A percentile compares a stretch with the other conserved stretches of the same genome.
Conservation (phyloP, 1,140 invertebrate genomes). For the Trichomalopsis sarcophagae region DNA sequence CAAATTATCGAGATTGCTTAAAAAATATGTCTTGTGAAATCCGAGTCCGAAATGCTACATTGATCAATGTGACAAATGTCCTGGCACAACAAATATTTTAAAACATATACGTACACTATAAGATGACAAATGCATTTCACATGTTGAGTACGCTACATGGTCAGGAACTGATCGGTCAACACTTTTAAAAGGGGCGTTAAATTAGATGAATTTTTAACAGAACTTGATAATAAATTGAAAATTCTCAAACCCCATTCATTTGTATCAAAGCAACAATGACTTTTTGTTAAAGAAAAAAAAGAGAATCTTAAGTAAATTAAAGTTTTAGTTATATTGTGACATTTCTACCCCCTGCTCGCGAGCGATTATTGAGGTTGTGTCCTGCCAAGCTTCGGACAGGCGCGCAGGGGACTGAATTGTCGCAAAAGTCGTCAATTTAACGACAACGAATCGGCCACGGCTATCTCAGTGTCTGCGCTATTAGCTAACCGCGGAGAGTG, state of each 20-base stretch:
- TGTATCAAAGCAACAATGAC: constrained; percentile 55
- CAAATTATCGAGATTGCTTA: constrained; percentile 26
- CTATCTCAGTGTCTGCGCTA: too few relatives aligned
- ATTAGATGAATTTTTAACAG: constrained; percentile 46
- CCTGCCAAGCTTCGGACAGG: too few relatives aligned
- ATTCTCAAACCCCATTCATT: constrained; percentile 52
- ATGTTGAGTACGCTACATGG: constrained; percentile 41
- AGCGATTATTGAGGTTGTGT: too few relatives aligned
- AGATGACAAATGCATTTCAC: constrained; percentile 26
- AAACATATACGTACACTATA: constrained; percentile 37
- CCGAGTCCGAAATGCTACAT: constrained; percentile 29
- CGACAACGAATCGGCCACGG: too few relatives aligned
- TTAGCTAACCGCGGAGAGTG: too few relatives aligned
- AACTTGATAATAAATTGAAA: constrained; percentile 35
- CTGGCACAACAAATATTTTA: constrained; percentile 17
- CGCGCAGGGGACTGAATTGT: too few relatives aligned
- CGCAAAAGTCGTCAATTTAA: too few relatives aligned
- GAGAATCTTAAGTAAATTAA: constrained; percentile 47
- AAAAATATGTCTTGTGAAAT: constrained; percentile 37
- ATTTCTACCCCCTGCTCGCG: constrained; percentile 14
- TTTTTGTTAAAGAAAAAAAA: constrained; percentile 52
- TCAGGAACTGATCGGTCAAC: constrained; percentile 35
- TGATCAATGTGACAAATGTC: constrained; percentile 24
- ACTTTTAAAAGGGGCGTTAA: constrained; percentile 38
- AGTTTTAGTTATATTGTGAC: constrained; percentile 48